Conservation (phyloP, 2,797 vertebrate species). For the Triplophysa yarkandensis region DNA sequence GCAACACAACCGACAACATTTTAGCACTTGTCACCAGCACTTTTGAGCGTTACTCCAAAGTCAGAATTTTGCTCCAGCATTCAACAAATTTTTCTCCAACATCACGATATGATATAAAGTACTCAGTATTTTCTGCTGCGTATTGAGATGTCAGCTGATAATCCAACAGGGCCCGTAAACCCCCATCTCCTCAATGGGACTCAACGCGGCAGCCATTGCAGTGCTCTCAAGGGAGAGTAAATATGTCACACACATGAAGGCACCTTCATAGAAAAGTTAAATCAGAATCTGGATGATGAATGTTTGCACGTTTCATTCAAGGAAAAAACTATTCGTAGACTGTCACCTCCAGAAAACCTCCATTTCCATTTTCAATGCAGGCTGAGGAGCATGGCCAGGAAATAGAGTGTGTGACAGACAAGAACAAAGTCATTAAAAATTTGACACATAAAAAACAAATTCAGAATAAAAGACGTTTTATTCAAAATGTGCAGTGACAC, state of each 20-base stretch:
- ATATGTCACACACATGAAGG: conserved; percentile 49
- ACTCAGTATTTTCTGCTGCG: conserved; percentile 70
- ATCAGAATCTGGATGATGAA: conserved; percentile 66
- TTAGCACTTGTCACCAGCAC: conserved; percentile 22
- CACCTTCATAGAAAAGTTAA: conserved; percentile 56
- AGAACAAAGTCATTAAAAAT: conserved; percentile 28
- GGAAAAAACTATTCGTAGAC: conserved; percentile 60
- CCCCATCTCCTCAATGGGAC: conserved; percentile 65
- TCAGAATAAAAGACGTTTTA: background rate
- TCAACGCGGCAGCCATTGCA: conserved; percentile 65
- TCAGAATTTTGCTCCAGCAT: conserved; percentile 66
- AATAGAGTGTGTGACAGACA: conserved; percentile 15
- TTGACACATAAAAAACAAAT: conserved; percentile 11
- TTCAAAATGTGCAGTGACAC: conserved; percentile 1
- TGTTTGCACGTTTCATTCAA: conserved; percentile 60
- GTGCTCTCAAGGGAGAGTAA: conserved; percentile 59
- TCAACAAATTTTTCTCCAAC: too few species aligned
- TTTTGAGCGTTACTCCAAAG: conserved; percentile 59
- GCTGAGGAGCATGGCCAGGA: conserved; percentile 32
- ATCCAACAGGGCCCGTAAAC: conserved; percentile 61
- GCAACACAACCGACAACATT: background rate
- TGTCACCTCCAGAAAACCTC: conserved; percentile 43
- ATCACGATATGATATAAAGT: conserved; percentile 64
- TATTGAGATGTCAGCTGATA: conserved; percentile 69
- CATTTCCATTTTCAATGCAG: conserved; percentile 55